These are phyloP conservation scores for Corythornis madagascariensis DNA, from an alignment of 2,113 vertebrate species.

Conservation along the genomic window DNA sequence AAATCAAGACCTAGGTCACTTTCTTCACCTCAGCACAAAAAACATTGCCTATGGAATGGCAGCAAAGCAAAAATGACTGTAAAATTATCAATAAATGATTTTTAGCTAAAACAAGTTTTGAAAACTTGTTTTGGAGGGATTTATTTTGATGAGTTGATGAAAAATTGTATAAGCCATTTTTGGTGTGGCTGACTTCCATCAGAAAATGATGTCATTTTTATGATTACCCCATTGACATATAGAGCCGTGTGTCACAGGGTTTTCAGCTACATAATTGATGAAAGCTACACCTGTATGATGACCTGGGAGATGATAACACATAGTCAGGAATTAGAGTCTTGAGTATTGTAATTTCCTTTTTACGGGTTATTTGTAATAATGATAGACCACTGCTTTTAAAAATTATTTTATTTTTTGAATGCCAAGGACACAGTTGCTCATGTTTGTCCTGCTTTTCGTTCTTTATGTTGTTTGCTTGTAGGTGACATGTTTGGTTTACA, in stretches of 20 bases:
- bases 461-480: not conserved
- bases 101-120: not conserved
- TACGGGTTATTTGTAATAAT: not conserved
- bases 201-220: not conserved
- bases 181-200: not conserved
- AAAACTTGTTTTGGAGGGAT: not conserved
- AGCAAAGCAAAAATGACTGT: not conserved
- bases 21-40: not conserved
- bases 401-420: not conserved
- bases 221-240: not conserved
- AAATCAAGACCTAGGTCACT: not conserved
- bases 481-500: not conserved
- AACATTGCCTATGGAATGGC: not conserved
- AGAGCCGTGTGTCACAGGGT: rapidly evolving
- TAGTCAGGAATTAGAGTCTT: not conserved
- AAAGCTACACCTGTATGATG: not conserved
- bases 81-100: not conserved
- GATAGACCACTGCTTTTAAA: not conserved
- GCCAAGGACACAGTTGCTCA: not conserved
- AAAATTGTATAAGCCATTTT: not conserved
- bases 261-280: not conserved
- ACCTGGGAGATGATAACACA: not conserved
- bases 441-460: not conserved
- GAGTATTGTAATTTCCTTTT: not conserved
- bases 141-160: not conserved